Evolutionary conservation across 2,888 invertebrate genomes (phyloP), one percentile per base, ranked within the genome.

Genomic region (Bruchidius siliquastri): DNA sequence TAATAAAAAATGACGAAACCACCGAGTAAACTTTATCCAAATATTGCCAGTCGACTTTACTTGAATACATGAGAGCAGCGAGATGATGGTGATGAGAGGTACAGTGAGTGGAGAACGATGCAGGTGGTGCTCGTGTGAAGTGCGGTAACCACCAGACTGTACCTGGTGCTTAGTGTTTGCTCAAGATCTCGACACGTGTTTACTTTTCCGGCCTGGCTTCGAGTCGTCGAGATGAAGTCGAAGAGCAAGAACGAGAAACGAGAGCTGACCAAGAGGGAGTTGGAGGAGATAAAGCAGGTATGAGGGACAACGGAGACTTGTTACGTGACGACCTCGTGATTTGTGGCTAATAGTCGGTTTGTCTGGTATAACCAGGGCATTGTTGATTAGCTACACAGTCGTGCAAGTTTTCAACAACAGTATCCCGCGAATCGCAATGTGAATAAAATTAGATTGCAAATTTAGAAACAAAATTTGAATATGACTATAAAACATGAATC

Each of bases 1-100:
- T 49, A 49, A 80, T 79, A 79, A 79, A 79, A 68, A 77, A 79
- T 81, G 80, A 79, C 78, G 79, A 80, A 78, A 79, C 75, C 74
- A 71, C 73, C 75, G 68, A 67, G 74, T 74, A 77, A 77, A 76
- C 71, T 73, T 77, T 79, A 79, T 78, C 78, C 79, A 77, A 79
- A 80, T 79, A 79, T 79, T 77, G 75, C 76, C 75, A 76, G 75
- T 74, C 77, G 78, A 79, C 77, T 79, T 74, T 80, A 80, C 76
- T 79, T 79, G 75, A 81, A 81, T 75, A 80, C 78, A 75, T 80
- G 79, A 76, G 74, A 4, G 75, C 76, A 78, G 76, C 71, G 71
- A 71, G 49, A 69, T 22, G 4, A 21, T 49, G 49, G 22, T 69
- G 71, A 71, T 67, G 69, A 66, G 22, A 32, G 73, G 70, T 70